A percentile compares a stretch with the other conserved stretches of the same genome.
Evolutionary conservation across 2,113 vertebrate species (phyloP).

Genomic region (Odocoileus virginianus): DNA sequence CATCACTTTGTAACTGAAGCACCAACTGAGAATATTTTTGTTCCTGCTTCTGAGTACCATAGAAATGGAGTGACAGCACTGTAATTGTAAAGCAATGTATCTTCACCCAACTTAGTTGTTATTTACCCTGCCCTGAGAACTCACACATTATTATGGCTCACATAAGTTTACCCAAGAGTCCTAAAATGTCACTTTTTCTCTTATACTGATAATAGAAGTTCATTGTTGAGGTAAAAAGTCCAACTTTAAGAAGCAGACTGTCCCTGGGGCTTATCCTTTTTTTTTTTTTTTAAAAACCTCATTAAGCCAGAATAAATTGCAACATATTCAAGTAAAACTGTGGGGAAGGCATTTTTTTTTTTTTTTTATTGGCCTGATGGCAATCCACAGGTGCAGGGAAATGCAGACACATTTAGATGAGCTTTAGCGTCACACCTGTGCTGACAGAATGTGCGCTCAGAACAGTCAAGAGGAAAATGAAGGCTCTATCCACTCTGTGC

Average conservation of each 20-base stretch:
- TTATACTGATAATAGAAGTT: conserved; percentile 43
- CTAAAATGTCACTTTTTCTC: conserved; percentile 3
- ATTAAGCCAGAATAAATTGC: conserved; percentile 66
- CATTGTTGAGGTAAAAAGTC: conserved; percentile 56
- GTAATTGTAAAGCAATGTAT: conserved; percentile 38
- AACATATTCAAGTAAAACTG: conserved; percentile 46
- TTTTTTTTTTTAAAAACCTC: not conserved
- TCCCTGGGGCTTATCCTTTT: conserved; percentile 66
- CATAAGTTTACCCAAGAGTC: not conserved
- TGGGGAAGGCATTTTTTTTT: conserved; percentile 49
- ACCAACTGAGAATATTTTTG: not conserved
- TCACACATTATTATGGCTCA: conserved; percentile 17
- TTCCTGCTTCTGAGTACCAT: conserved; percentile 1
- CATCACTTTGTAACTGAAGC: not conserved
- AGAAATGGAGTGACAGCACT: not conserved
- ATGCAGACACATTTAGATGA: not conserved
- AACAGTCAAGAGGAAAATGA: not conserved
- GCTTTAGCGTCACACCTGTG: conserved; percentile 32
- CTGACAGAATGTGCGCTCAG: not conserved
- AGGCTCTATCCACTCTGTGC: not conserved
- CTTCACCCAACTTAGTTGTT: conserved; percentile 10
- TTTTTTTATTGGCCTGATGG: conserved; percentile 30
- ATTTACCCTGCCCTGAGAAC: not conserved
- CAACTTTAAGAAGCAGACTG: not conserved
- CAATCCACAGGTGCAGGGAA: conserved; percentile 49